Evolutionary conservation across 2,113 vertebrate species (phyloP), one percentile per base, ranked within the genome.

Genomic region (Zeus faber): DNA sequence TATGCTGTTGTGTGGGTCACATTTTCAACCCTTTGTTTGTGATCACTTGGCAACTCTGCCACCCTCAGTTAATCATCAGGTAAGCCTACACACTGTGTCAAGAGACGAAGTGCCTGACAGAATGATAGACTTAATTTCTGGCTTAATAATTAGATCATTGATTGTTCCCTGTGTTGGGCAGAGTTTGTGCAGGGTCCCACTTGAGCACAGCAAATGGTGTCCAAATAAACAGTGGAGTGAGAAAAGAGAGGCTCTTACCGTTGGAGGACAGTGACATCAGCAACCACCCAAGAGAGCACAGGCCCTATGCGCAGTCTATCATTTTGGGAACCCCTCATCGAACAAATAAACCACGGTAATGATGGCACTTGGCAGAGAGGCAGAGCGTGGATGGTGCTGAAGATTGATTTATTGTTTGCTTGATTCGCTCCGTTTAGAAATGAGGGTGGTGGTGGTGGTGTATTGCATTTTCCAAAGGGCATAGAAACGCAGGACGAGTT

Each of bases 341-440:
- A 70, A 73, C 66, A 85, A 84, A 85, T 84, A 85, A 89, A 85
- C 72, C 45, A 20, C 29, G 9, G 59, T 82, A 79, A 83, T 77
- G 76, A 73, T 79, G 66, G 59, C 54, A 73, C 62, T 62, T 18
- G 21, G 55, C 66, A 58, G 41, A 33, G 62, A 59, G 40, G 64
- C 61, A 3, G 50, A 48, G 43, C n/a, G 54, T 18, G 66, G 48
- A 57, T 20, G 2, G 8, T 37, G 45, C 29, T 47, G 63, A 9
- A 11, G 67, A 71, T 72, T 82, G 76, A 84, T 83, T 82, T 55
- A 83, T 62, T 59, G 66, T 62, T 57, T 59, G 72, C 69, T 69
- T 70, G 64, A 71, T 76, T 67, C 17, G 41, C 72, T 72, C 40
- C 5, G 54, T 67, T 74, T 55, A 40, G 24, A 50, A 41, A 22